phyloP scores from a whole-genome alignment of 2,113 vertebrate species.

The Haemorhous mexicanus region DNA sequence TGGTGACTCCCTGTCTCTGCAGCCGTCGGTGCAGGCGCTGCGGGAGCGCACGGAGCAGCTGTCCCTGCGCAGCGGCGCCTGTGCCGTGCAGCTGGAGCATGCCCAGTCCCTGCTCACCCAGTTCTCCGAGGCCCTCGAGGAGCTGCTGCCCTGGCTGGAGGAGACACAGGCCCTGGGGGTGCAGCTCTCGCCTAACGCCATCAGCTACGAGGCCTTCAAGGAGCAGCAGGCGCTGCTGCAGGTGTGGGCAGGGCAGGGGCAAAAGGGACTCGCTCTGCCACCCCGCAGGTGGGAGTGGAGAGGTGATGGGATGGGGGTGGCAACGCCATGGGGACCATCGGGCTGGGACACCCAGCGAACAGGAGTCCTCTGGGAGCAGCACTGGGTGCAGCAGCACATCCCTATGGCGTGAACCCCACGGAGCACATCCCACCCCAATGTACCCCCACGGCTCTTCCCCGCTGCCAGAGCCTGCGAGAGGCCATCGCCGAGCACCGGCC shows the following conservation, averaged over 20 bases:
- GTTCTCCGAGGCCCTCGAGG: conserved; percentile 76
- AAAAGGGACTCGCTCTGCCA: rapidly evolving
- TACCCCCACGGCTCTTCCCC: rapidly evolving
- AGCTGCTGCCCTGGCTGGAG: conserved; percentile 84
- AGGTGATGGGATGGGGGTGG: neutral
- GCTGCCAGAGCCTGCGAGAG: conserved; percentile 77
- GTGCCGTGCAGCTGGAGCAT: conserved; percentile 79
- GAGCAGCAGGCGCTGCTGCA: conserved; percentile 88
- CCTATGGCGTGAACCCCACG: rapidly evolving
- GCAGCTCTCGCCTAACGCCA: conserved; percentile 69
- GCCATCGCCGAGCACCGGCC: conserved; percentile 85
- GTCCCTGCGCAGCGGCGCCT: conserved; percentile 69
- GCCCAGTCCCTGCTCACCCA: conserved; percentile 82
- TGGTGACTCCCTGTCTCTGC: rapidly evolving
- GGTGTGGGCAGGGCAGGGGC: conserved; percentile 54
- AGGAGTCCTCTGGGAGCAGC: neutral
- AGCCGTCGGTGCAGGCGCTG: conserved; percentile 71
- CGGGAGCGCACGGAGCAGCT: conserved; percentile 75
- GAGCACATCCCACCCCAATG: neutral
- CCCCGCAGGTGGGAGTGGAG: rapidly evolving
- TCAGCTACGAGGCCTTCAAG: conserved; percentile 78
- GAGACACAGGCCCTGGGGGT: conserved; percentile 73
- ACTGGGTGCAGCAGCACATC: neutral
- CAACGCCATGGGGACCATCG: rapidly evolving
- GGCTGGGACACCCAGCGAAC: rapidly evolving